Base-by-base conservation (phyloP, 1,140 invertebrate species). In the Protaetia brevitarsis region DNA sequence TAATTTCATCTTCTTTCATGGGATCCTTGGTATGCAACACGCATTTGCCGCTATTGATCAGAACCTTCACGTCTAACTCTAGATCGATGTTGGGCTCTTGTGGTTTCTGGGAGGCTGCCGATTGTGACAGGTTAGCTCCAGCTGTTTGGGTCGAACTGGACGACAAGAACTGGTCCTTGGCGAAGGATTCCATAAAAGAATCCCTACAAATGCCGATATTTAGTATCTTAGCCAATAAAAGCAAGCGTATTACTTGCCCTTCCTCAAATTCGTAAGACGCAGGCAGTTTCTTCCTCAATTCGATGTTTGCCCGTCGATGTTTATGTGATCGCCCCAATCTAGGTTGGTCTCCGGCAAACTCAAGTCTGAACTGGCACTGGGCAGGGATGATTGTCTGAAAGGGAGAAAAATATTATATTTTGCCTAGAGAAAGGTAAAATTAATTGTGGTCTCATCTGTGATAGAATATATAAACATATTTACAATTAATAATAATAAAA, bases 31-130 rank as follows among this genome's bases (percentile, higher is more conserved):
- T 97, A 79, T 98, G 95, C 2, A 99, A 82, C 26, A 97, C 94
- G 81, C 96, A 98, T 81, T 97, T 96, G 0, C 96, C 96, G 72
- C 94, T 95, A 76, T 97, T 97, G 60, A 99, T 96, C 65, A 96
- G 87, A 28, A 98, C 94, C 81, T 97, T 97, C 0, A 99, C 91
- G 79, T 98, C 95, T 67, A 98, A 81, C 77, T 98, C 95, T 78
- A 98, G 93, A 78, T 99, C 96, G 66, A 99, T 94, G 73, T 93
- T 97, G 0, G 95, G 96, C 75, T 98, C 95, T 66, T 90, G 87
- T 2, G 87, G 82, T 73, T 90, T 90, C 37, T 82, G 80, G 65
- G 36, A 30, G 7, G 31, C 21, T 8, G 34, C 36, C 19, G 41
- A 51, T 19, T 65, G 69, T 11, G 27, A 51, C 6, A 63, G 21